Conservation (phyloP, 2,797 vertebrate genomes). For the Spinus pinus region DNA sequence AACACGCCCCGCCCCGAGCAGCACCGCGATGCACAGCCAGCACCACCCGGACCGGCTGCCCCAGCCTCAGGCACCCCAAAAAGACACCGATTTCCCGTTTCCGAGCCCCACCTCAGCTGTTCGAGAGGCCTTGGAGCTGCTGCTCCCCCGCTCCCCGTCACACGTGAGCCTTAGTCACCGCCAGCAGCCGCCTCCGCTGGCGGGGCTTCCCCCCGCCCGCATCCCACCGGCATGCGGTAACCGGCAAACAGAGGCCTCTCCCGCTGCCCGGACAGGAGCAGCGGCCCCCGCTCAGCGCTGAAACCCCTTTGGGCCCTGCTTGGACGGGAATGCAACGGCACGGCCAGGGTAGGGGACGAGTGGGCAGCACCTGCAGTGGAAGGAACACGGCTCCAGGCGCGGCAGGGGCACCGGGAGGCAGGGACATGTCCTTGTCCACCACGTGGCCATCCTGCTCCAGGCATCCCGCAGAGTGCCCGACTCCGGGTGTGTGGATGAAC, state of each 20-base stretch:
- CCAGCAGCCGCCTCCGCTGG: not conserved
- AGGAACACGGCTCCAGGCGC: not conserved
- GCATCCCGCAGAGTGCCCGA: not conserved
- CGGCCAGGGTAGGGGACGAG: fast-evolving
- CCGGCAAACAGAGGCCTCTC: not conserved
- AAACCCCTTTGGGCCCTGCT: not conserved
- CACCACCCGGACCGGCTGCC: not conserved
- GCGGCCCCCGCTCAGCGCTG: fast-evolving
- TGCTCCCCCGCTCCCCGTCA: not conserved
- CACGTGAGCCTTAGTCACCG: not conserved
- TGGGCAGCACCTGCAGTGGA: not conserved
- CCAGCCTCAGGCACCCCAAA: not conserved
- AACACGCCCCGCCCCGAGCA: not conserved
- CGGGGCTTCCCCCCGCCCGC: not conserved
- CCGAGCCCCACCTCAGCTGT: not conserved
- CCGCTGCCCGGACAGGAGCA: not conserved
- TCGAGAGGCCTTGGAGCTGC: not conserved
- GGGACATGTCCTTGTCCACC: not conserved
- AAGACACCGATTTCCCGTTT: not conserved
- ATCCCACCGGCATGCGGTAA: not conserved
- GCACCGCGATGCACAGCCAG: not conserved
- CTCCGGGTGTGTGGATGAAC: not conserved
- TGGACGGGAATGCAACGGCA: not conserved
- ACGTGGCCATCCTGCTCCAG: fast-evolving
- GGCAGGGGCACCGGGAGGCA: not conserved